Evolutionary conservation across 2,888 invertebrate genomes (phyloP).

Genomic region (Stenodera caucasica): DNA sequence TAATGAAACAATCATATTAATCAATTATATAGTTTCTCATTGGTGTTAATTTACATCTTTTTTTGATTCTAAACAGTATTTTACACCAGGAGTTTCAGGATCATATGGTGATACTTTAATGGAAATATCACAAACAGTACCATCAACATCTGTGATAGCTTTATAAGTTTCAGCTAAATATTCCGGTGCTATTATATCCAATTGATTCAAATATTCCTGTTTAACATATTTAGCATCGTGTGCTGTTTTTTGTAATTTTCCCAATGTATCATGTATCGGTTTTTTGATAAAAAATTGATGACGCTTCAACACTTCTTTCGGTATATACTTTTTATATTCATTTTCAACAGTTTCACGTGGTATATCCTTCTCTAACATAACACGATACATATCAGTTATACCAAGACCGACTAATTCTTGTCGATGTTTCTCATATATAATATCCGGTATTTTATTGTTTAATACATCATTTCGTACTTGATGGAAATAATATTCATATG

Average conservation of each 20-base stretch:
- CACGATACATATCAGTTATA: slow-evolving; percentile 85
- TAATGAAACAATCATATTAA: slow-evolving; percentile 29
- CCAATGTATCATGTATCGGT: slow-evolving; percentile 70
- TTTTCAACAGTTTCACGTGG: slow-evolving; percentile 69
- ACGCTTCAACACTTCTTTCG: slow-evolving; percentile 73
- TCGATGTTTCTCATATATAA: slow-evolving; percentile 75
- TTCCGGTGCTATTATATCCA: slow-evolving; percentile 78
- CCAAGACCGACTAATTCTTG: slow-evolving; percentile 81
- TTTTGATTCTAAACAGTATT: slow-evolving; percentile 64
- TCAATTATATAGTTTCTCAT: not conserved
- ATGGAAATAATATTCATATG: slow-evolving; percentile 84
- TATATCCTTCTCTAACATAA: slow-evolving; percentile 74
- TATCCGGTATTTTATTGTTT: slow-evolving; percentile 76
- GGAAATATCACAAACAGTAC: slow-evolving; percentile 69
- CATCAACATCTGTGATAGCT: slow-evolving; percentile 67
- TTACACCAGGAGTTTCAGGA: slow-evolving; percentile 67
- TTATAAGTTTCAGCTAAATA: slow-evolving; percentile 77
- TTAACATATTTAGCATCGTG: slow-evolving; percentile 73
- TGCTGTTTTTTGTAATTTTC: slow-evolving; percentile 60
- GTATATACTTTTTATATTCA: slow-evolving; percentile 82
- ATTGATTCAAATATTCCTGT: slow-evolving; percentile 77
- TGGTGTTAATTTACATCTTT: slow-evolving; percentile 59
- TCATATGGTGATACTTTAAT: slow-evolving; percentile 68
- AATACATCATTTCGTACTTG: slow-evolving; percentile 83
- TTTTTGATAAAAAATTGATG: slow-evolving; percentile 77